Evolutionary conservation across 2,888 invertebrate species (phyloP).

Genomic region (Acronicta alni): DNA sequence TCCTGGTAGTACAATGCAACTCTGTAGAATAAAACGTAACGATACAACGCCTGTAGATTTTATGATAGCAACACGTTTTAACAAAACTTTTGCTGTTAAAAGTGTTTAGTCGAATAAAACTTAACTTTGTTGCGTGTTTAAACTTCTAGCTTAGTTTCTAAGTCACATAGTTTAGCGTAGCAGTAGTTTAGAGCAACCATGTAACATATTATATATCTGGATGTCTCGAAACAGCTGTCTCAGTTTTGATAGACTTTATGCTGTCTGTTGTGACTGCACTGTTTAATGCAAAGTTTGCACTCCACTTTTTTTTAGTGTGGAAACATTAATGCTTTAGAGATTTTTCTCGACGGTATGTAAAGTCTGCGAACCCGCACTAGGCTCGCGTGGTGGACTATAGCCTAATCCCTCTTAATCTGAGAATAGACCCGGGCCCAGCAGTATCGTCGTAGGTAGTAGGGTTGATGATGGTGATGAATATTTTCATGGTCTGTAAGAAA

Average conservation of each 20-base stretch:
- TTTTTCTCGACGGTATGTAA: no score
- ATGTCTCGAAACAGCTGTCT: conserved; percentile 6
- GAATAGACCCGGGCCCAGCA: no score
- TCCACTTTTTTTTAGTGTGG: conserved; percentile 40
- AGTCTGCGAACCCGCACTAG: no score
- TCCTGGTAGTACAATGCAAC: conserved; percentile 38
- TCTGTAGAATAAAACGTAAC: no score
- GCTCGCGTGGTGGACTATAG: no score
- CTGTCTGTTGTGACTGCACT: conserved; percentile 2
- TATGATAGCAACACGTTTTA: conserved; percentile 61
- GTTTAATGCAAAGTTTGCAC: neutral
- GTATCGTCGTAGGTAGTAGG: no score
- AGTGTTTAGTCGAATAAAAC: conserved; percentile 49
- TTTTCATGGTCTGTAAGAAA: no score
- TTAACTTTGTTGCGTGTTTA: conserved; percentile 45
- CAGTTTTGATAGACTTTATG: conserved; percentile 18
- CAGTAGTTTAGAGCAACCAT: conserved; percentile 34
- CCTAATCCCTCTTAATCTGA: no score
- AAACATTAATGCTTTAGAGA: no score
- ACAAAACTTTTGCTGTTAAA: conserved; percentile 52
- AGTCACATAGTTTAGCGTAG: conserved; percentile 25
- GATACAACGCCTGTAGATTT: conserved; percentile 61
- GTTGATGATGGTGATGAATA: no score
- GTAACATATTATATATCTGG: no score
- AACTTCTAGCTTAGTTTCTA: conserved; percentile 25